Percentiles rank a stretch among this genome's conserved stretches.
Evolutionary conservation across 1,140 invertebrate species (phyloP).

Genomic region (Aphelinus atriplicis): DNA sequence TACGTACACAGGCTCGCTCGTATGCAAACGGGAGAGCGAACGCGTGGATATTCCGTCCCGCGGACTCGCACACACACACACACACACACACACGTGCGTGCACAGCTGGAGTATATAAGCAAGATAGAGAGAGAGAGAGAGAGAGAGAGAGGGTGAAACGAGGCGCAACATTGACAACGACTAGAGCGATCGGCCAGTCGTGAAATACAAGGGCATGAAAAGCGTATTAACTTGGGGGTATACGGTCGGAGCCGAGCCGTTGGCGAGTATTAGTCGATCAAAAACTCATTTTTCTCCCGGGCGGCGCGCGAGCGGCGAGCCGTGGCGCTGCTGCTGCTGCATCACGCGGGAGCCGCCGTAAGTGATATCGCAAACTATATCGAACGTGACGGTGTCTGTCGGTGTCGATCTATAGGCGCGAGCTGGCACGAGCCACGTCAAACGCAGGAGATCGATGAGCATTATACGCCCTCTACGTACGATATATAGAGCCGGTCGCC

Average conservation of each 20-base stretch:
- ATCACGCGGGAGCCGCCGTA: conserved; percentile 17
- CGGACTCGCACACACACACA: too few species aligned
- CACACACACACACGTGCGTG: too few species aligned
- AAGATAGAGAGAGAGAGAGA: too few species aligned
- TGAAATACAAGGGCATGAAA: conserved; percentile 33
- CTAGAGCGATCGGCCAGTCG: conserved; percentile 32
- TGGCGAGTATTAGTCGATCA: conserved; percentile 29
- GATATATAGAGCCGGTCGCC: not conserved
- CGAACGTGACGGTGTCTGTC: conserved; percentile 34
- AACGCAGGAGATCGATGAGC: conserved; percentile 34
- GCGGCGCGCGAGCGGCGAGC: not conserved
- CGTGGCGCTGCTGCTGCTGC: not conserved
- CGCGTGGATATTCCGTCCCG: too few species aligned
- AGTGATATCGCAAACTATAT: conserved; percentile 33
- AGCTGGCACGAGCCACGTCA: conserved; percentile 13
- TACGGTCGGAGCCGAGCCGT: not conserved
- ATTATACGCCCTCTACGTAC: conserved; percentile 15
- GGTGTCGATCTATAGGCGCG: conserved; percentile 5
- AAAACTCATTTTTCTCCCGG: conserved; percentile 33
- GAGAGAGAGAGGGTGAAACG: not conserved
- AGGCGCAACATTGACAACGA: conserved; percentile 23
- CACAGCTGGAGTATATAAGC: too few species aligned
- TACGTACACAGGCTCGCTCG: too few species aligned
- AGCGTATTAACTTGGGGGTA: conserved; percentile 19
- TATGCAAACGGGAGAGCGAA: too few species aligned